phyloP scores from a whole-genome alignment of 2,888 invertebrate species.

The Listrodromus nycthemerus region DNA sequence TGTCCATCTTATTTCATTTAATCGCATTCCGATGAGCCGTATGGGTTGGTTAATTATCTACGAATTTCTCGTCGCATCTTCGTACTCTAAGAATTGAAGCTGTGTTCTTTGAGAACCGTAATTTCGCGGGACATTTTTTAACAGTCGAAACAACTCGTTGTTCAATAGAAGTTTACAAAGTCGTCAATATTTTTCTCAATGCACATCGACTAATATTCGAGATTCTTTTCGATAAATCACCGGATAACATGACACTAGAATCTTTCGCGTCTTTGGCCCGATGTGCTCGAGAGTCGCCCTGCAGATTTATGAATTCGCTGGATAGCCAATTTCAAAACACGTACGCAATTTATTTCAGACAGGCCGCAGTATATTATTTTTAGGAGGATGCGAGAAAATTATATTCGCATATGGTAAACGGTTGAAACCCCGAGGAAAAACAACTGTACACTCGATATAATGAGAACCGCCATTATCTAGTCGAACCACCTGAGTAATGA shows the following conservation, averaged over 20 bases:
- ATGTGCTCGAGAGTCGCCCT: slow-evolving; percentile 70
- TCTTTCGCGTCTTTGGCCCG: slow-evolving; percentile 58
- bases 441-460: background rate
- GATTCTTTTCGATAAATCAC: slow-evolving; percentile 76
- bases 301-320: slow-evolving; percentile 75
- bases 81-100: too few species aligned
- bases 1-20: too few species aligned
- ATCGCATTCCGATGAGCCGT: too few species aligned
- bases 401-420: background rate
- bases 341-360: slow-evolving; percentile 30
- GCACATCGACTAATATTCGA: slow-evolving; percentile 22
- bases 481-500: background rate
- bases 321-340: slow-evolving; percentile 73
- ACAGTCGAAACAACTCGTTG: too few species aligned
- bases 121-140: too few species aligned
- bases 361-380: slow-evolving; percentile 69
- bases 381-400: background rate
- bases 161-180: too few species aligned
- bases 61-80: too few species aligned
- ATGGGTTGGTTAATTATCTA: too few species aligned
- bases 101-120: too few species aligned
- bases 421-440: background rate
- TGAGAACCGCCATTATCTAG: background rate
- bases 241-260: slow-evolving; percentile 30
- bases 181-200: background rate